phyloP scores from a whole-genome alignment of 1,140 invertebrate species.

The Cotesia glomerata region DNA sequence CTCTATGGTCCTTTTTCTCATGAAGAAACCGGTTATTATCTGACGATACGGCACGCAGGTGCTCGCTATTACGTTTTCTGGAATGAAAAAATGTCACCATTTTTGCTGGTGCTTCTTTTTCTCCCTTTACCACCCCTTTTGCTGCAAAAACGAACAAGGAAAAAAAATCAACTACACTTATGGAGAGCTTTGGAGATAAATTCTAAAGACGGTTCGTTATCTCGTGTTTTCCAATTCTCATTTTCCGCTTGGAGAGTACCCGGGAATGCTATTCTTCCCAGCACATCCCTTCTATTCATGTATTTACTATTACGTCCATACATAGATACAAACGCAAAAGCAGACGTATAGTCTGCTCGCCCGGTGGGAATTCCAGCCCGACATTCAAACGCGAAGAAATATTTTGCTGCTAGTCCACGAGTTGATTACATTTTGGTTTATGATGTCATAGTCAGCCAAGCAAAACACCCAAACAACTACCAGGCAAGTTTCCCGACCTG shows the following conservation, averaged over 20 bases:
- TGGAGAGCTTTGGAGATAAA: conserved; percentile 5
- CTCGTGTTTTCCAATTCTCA: conserved; percentile 19
- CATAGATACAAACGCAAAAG: not conserved
- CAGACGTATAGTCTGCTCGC: not conserved
- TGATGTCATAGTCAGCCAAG: conserved; percentile 12
- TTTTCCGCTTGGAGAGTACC: conserved; percentile 1
- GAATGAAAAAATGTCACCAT: too few species aligned
- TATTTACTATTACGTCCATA: too few species aligned
- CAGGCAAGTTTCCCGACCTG: not conserved
- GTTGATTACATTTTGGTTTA: conserved; percentile 26
- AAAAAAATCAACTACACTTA: conserved; percentile 12
- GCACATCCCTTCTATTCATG: too few species aligned
- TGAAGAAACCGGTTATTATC: too few species aligned
- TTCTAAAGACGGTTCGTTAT: conserved; percentile 18
- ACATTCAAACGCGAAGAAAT: conserved; percentile 11
- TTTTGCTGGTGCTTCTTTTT: too few species aligned
- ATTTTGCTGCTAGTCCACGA: conserved; percentile 16
- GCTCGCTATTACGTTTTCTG: too few species aligned
- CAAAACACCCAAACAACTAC: not conserved
- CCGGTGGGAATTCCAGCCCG: conserved; percentile 13
- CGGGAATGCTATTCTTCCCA: conserved; percentile 12
- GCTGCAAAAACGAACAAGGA: not conserved
- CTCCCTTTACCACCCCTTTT: not conserved
- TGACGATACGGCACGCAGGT: too few species aligned
- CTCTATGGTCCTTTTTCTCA: too few species aligned